These are phyloP conservation scores for Reinhardtius hippoglossoides DNA, from an alignment of 2,113 vertebrate species.

Conservation along the genomic window DNA sequence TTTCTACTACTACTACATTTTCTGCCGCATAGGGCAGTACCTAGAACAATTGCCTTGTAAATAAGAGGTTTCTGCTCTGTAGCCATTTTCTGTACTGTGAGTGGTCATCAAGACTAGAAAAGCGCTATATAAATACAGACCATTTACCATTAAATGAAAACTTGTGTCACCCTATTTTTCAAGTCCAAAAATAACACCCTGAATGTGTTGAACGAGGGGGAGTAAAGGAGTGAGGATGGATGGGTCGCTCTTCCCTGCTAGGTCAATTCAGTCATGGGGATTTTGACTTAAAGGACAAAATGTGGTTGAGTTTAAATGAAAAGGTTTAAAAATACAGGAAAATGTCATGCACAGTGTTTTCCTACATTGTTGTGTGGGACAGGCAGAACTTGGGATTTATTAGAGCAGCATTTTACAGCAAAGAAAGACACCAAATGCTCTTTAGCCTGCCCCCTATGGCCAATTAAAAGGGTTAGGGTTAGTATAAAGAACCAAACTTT, in stretches of 20 bases:
- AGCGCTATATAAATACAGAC: too few species aligned
- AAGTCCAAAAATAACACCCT: too few species aligned
- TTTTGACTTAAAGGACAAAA: background rate
- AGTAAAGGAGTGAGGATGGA: background rate
- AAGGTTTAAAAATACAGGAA: background rate
- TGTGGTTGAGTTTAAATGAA: background rate
- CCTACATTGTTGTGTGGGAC: conserved; percentile 3
- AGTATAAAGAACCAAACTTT: conserved; percentile 55
- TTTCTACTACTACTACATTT: too few species aligned
- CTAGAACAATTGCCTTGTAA: too few species aligned
- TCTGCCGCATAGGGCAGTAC: too few species aligned
- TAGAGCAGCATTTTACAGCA: conserved; percentile 19
- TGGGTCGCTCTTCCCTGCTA: background rate
- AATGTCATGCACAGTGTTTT: background rate
- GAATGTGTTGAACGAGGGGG: background rate
- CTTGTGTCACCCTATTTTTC: too few species aligned
- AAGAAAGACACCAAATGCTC: conserved; percentile 29
- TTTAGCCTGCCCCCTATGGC: conserved; percentile 18
- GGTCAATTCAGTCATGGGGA: background rate
- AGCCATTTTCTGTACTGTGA: too few species aligned
- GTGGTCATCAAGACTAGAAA: too few species aligned
- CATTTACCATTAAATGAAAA: too few species aligned
- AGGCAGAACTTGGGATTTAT: conserved; percentile 14
- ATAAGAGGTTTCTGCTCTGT: too few species aligned
- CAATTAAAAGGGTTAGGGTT: conserved; percentile 49